Base-by-base conservation (phyloP, 2,888 invertebrate species). In the Melitaea athalia region DNA sequence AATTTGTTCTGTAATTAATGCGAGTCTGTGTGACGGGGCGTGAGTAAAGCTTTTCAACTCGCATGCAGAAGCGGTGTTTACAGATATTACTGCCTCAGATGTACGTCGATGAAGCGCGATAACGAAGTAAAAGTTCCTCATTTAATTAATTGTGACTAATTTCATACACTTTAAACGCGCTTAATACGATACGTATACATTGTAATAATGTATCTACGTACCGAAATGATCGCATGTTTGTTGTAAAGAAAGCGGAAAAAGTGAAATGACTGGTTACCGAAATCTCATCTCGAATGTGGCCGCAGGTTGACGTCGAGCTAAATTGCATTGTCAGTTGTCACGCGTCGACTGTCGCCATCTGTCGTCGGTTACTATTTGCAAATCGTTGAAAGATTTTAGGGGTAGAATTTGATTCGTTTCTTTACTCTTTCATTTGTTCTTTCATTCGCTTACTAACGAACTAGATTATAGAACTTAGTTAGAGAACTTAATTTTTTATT, bases 1-100 rank as follows among this genome's bases (percentile, higher is more conserved):
- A 91, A 91, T 91, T 91, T 90, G 85, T 85, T 57, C 57, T 75
- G 79, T 89, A 91, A 90, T 91, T 85, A 89, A 84, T 85, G 85
- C 85, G 84, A 79, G 79, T 80, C 84, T 81, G 85, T 88, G 89
- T 88, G 90, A 88, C 87, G 89, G 83, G 86, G 84, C 89, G 88
- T 89, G 88, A 85, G 87, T 84, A 85, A 83, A 85, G 88, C 88
- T 86, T 87, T 85, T 83, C 83, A 85, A 86, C 87, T 86, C 86
- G 88, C 87, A 88, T 86, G 83, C 84, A 81, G 85, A 80, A 84
- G 82, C 83, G 80, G 80, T 82, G 80, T 83, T 81, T 82, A 78
- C 79, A 82, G 84, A 83, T 82, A 82, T 85, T 83, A 85, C 83
- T 78, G 82, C 81, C 80, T 81, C 82, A 78, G 85, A 80, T 83